Percentiles rank a stretch among this genome's conserved stretches.
These are phyloP conservation scores for Mimachlamys varia DNA, from an alignment of 2,888 invertebrate genomes.

Conservation along the genomic window DNA sequence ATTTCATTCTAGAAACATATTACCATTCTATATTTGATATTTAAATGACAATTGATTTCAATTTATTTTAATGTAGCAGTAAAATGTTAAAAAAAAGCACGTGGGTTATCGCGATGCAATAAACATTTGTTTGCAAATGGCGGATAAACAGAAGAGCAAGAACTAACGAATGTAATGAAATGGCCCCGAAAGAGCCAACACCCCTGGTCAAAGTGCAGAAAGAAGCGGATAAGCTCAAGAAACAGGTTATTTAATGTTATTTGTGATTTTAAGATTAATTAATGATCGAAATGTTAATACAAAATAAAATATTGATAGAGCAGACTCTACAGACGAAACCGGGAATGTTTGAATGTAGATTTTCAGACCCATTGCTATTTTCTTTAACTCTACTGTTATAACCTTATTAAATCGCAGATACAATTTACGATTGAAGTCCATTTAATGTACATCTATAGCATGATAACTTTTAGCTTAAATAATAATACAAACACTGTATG, in stretches of 20 bases:
- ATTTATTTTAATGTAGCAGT: not conserved
- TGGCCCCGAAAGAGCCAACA: constrained; percentile 66
- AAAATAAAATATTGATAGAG: not conserved
- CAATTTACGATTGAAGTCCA: not conserved
- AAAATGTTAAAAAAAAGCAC: not conserved
- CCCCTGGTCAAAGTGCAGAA: constrained; percentile 68
- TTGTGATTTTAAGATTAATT: not conserved
- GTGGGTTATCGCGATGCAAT: not conserved
- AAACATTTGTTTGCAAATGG: constrained; percentile 62
- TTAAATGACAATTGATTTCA: not conserved
- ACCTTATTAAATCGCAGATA: not conserved
- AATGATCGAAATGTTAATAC: not conserved
- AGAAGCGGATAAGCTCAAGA: constrained; percentile 69
- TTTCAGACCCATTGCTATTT: not conserved
- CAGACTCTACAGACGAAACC: not conserved
- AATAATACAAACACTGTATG: not conserved
- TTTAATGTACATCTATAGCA: not conserved
- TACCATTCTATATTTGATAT: not conserved
- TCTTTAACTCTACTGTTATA: not conserved
- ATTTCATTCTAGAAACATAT: not conserved
- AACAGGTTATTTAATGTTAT: constrained; percentile 60
- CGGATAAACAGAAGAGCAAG: constrained; percentile 17
- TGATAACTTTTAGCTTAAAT: not conserved
- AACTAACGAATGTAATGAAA: constrained; percentile 38
- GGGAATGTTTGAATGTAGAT: constrained; percentile 12